Conservation (phyloP, 2,888 invertebrate genomes). For the Eupeodes luniger region DNA sequence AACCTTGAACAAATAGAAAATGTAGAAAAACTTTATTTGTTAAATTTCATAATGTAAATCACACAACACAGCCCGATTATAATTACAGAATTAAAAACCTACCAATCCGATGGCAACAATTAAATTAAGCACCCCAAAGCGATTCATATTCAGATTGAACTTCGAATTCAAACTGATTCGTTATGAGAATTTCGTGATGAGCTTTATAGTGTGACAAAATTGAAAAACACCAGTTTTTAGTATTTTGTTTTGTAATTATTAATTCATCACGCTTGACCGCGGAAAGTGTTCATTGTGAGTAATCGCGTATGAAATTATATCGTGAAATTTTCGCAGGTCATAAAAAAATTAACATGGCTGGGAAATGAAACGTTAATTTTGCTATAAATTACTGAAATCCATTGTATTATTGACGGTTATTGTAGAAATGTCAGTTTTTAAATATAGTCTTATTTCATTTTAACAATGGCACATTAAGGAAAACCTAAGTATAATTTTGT, state of each 20-base stretch:
- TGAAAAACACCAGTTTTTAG: background rate
- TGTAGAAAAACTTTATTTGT: constrained; percentile 51
- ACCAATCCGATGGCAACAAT: constrained; percentile 62
- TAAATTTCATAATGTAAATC: constrained; percentile 28
- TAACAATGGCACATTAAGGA: background rate
- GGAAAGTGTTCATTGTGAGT: background rate
- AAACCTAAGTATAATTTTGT: background rate
- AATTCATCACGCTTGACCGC: constrained; percentile 51
- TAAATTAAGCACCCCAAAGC: constrained; percentile 63
- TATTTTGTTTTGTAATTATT: constrained; percentile 24
- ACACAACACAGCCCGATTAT: background rate
- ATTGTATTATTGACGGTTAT: background rate
- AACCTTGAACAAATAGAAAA: constrained; percentile 64
- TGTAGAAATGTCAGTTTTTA: constrained; percentile 16
- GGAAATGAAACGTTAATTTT: background rate
- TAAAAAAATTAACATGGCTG: constrained; percentile 23
- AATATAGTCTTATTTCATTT: background rate
- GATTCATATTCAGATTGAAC: constrained; percentile 48
- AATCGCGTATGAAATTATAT: constrained; percentile 6
- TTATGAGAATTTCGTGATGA: background rate
- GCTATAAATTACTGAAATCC: background rate
- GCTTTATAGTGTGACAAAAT: constrained; percentile 45
- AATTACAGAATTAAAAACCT: constrained; percentile 8
- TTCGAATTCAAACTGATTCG: constrained; percentile 46
- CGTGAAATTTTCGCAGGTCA: constrained; percentile 24